A percentile compares a stretch with the other conserved stretches of the same genome.
phyloP scores from a whole-genome alignment of 2,113 vertebrate genomes.

The Cinclus cinclus region DNA sequence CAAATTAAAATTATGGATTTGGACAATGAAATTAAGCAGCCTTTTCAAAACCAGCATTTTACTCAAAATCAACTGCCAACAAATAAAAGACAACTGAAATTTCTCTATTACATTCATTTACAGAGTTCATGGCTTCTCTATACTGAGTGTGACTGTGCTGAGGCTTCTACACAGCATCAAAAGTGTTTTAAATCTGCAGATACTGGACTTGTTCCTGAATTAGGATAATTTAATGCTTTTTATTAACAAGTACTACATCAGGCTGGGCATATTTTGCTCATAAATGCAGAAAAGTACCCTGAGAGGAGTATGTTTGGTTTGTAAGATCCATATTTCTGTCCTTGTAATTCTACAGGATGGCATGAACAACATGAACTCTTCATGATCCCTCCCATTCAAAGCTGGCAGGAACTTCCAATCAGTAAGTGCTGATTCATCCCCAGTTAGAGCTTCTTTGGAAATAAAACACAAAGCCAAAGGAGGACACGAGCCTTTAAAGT shows the following conservation, averaged over 20 bases:
- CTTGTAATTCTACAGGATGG: neutral
- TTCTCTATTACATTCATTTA: neutral
- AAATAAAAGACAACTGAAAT: neutral
- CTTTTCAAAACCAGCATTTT: neutral
- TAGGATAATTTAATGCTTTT: neutral
- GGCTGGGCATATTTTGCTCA: neutral
- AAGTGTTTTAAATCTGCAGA: neutral
- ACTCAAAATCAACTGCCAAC: neutral
- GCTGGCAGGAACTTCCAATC: neutral
- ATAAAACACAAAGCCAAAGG: neutral
- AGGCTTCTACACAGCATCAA: neutral
- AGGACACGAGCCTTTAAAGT: rapidly evolving
- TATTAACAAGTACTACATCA: neutral
- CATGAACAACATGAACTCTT: neutral
- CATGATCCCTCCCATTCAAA: neutral
- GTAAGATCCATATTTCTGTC: neutral
- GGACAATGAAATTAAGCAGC: neutral
- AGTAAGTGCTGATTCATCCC: neutral
- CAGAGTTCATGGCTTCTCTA: neutral
- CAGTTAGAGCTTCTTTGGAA: neutral
- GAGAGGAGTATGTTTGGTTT: neutral
- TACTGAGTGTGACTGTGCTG: neutral
- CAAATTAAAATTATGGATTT: neutral
- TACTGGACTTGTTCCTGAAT: neutral
- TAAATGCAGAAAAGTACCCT: neutral